Evolutionary conservation across 1,140 invertebrate genomes (phyloP).

Genomic region (Temnothorax longispinosus): DNA sequence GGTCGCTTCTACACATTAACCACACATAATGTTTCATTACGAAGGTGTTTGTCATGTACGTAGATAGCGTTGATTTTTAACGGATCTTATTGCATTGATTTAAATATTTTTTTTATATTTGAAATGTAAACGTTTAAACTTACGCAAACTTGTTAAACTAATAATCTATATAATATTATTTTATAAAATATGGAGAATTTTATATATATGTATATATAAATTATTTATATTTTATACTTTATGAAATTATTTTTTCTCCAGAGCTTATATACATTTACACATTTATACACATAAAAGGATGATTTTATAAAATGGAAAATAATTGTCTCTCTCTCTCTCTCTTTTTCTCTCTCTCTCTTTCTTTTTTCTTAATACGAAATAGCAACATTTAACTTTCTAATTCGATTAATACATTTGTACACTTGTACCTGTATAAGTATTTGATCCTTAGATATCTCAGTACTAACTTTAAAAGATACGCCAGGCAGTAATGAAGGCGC

Average conservation of each 20-base stretch:
- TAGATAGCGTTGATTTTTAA: background rate
- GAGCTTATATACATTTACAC: background rate
- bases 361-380: background rate
- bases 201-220: background rate
- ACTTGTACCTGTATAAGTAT: background rate
- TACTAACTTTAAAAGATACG: slow-evolving; percentile 56
- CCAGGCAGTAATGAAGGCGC: slow-evolving; percentile 70
- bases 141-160: background rate
- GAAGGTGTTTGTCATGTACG: background rate
- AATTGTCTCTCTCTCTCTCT: background rate
- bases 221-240: background rate
- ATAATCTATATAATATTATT: background rate
- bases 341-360: background rate
- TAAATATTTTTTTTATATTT: background rate
- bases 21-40: background rate
- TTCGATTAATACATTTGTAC: background rate
- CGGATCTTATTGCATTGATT: background rate
- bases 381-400: slow-evolving; percentile 11
- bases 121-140: background rate
- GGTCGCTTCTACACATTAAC: background rate
- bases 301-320: background rate
- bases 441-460: background rate
- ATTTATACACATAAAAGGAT: background rate
- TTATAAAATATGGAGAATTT: background rate
- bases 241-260: background rate